phyloP scores from a whole-genome alignment of 2,797 vertebrate genomes.

The Lepilemur septentrionalis region DNA sequence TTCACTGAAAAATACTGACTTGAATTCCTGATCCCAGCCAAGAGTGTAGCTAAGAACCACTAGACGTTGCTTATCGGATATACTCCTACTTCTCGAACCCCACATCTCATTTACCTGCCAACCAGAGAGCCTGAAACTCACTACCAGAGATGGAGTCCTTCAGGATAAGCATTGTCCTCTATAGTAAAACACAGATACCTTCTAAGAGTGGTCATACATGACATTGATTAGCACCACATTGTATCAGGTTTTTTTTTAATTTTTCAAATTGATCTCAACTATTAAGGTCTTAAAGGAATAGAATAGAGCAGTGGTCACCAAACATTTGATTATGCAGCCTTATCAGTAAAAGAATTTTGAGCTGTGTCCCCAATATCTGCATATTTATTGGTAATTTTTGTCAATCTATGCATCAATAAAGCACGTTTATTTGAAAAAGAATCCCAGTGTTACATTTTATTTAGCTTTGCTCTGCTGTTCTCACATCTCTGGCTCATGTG shows the following conservation, averaged over 20 bases:
- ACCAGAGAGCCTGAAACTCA: not conserved
- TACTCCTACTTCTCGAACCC: not conserved
- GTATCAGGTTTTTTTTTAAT: not conserved
- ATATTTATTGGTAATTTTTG: not conserved
- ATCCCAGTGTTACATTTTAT: not conserved
- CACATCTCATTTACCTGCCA: not conserved
- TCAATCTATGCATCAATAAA: not conserved
- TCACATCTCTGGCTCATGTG: not conserved
- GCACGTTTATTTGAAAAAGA: not conserved
- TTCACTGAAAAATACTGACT: not conserved
- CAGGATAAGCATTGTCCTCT: not conserved
- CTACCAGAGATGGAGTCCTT: not conserved
- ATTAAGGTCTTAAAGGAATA: not conserved
- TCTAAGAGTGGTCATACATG: not conserved
- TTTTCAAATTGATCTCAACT: not conserved
- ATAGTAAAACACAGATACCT: not conserved
- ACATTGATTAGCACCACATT: not conserved
- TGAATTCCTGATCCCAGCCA: not conserved
- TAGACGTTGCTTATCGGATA: not conserved
- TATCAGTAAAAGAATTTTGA: not conserved
- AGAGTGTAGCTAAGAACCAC: not conserved
- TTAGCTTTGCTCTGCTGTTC: not conserved
- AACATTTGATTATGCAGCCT: not conserved
- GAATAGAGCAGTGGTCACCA: not conserved
- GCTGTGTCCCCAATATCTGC: not conserved